Evolutionary conservation across 2,113 vertebrate species (phyloP).

Genomic region (Gila orcuttii): DNA sequence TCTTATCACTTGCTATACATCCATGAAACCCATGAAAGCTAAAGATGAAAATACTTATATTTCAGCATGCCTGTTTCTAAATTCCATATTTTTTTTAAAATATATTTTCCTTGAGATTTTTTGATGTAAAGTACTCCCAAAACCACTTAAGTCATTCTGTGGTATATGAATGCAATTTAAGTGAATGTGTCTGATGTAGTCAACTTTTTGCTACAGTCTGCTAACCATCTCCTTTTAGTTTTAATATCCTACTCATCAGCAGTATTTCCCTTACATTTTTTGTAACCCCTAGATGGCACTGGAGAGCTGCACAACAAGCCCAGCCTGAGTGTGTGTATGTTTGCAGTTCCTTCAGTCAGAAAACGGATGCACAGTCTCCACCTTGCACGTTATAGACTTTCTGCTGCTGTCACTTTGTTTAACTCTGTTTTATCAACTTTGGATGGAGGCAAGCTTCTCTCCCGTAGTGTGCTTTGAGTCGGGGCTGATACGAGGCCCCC

Average conservation of each 20-base stretch:
- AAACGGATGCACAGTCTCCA: not conserved
- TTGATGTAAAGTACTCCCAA: not conserved
- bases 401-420: slow-evolving; percentile 8
- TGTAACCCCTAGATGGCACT: slow-evolving; percentile 51
- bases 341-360: slow-evolving; percentile 8
- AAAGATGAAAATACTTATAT: not conserved
- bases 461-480: not conserved
- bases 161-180: not conserved
- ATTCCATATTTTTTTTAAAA: not conserved
- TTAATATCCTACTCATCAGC: not conserved
- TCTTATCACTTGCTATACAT: not conserved
- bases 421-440: slow-evolving; percentile 20
- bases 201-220: not conserved
- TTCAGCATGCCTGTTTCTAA: not conserved
- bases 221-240: slow-evolving; percentile 6
- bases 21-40: not conserved
- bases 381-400: not conserved
- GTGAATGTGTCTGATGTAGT: not conserved
- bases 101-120: not conserved
- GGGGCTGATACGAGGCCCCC: not conserved
- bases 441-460: not conserved
- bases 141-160: not conserved
- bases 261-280: not conserved
- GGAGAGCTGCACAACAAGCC: slow-evolving; percentile 23
- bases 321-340: not conserved